Evolutionary conservation across 2,888 invertebrate species (phyloP), one percentile per base, ranked within the genome.

Genomic region (Hoplodrina blanda): DNA sequence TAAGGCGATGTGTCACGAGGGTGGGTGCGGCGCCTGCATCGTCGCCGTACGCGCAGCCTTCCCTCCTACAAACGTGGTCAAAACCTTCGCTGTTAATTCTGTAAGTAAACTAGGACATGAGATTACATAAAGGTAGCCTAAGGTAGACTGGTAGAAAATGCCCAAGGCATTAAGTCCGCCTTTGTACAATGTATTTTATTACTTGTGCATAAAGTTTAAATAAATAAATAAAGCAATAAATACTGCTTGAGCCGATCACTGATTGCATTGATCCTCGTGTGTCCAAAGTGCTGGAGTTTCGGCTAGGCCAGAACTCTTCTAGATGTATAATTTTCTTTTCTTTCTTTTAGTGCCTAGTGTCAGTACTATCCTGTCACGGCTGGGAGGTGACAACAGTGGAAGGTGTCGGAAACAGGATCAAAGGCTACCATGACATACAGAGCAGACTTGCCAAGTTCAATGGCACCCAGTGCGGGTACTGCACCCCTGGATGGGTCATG

Each of bases 401-500:
- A 91, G 97, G 97, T 0, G 89, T 98, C 52, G 98, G 98, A 10
- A 97, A 96, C 87, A 96, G 95, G 82, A 94, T 92, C 61, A 92
- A 90, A 2, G 98, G 98, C 2, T 97, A 97, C 83, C 97, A 98
- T 85, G 95, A 96, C 4, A 95, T 98, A 19, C 97, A 98, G 87
- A 93, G 92, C 62, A 94, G 96, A 4, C 90, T 98, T 62, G 97
- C 97, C 10, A 92, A 96, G 70, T 96, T 97, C 83, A 97, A 97
- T 87, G 98, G 97, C 2, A 97, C 97, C 2, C 98, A 98, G 87
- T 98, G 98, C 88, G 98, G 98, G 1, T 97, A 95, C 87, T 98
- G 98, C 86, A 97, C 97, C 53, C 97, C 98, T 1, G 98, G 97
- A 15, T 97, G 98, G 96, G 96, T 98, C 56, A 97, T 97, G 97